A percentile compares a stretch with the other conserved stretches of the same genome.
Evolutionary conservation across 2,797 vertebrate genomes (phyloP).

Genomic region (Melanotaenia pygmaea): DNA sequence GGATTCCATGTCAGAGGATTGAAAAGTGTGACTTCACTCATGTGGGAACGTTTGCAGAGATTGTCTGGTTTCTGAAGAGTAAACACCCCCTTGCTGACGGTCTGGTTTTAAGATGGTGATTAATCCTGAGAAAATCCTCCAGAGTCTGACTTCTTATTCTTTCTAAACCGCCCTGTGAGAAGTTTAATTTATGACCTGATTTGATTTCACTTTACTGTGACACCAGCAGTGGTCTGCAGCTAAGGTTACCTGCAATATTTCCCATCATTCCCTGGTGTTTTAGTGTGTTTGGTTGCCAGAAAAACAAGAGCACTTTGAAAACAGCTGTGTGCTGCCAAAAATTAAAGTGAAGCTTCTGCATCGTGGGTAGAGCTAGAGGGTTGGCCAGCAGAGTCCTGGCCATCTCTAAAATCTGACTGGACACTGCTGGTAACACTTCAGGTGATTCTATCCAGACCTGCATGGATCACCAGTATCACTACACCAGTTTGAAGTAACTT

Average conservation of each 20-base stretch:
- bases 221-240: conserved; percentile 1
- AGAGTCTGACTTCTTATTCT: background rate
- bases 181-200: conserved; percentile 18
- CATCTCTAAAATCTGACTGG: no score
- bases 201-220: conserved; percentile 6
- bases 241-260: conserved; percentile 39
- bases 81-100: conserved; percentile 33
- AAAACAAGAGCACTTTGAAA: conserved; percentile 28
- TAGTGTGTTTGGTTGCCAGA: conserved; percentile 18
- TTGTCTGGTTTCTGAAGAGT: conserved; percentile 19
- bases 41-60: conserved; percentile 26
- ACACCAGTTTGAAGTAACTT: no score
- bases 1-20: background rate
- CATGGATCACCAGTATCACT: no score
- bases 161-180: background rate
- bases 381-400: background rate
- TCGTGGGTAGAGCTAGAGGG: background rate
- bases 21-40: conserved; percentile 3
- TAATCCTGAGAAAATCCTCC: conserved; percentile 22
- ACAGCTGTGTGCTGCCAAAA: conserved; percentile 19
- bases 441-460: no score
- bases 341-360: conserved; percentile 15
- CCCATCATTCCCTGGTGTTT: conserved; percentile 36
- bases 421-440: no score
- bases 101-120: conserved; percentile 40